Percentiles rank a stretch among this genome's conserved stretches.
Conservation (phyloP, 2,888 invertebrate genomes). For the Pyrrhosoma nymphula region DNA sequence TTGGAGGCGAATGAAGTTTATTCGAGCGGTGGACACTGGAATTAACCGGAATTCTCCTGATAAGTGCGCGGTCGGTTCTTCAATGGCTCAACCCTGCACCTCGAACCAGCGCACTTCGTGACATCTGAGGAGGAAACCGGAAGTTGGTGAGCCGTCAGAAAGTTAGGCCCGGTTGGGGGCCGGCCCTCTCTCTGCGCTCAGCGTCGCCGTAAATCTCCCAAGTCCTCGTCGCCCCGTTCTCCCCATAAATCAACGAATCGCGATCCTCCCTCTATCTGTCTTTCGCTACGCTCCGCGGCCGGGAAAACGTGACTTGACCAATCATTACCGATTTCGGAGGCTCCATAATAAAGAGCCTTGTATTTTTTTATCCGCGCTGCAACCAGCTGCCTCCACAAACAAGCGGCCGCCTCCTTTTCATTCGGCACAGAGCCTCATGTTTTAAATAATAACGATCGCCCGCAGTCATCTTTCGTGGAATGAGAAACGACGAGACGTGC, state of each 20-base stretch:
- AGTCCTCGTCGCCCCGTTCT: neutral
- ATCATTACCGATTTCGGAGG: neutral
- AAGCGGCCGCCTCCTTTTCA: neutral
- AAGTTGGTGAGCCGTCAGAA: neutral
- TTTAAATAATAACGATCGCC: neutral
- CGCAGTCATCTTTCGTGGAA: neutral
- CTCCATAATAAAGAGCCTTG: neutral
- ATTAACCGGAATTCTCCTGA: neutral
- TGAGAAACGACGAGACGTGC: neutral
- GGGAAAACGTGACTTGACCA: neutral
- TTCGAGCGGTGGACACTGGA: neutral
- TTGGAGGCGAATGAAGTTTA: no score
- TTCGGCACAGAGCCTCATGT: neutral
- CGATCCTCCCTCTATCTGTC: neutral
- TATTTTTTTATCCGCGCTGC: neutral
- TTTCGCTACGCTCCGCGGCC: neutral
- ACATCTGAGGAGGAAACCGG: neutral
- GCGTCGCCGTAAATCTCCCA: neutral
- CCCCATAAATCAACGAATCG: constrained; percentile 22
- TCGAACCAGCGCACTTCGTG: neutral
- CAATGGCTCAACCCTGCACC: neutral
- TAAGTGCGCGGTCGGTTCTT: neutral
- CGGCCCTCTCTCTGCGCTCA: neutral
- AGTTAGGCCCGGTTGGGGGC: neutral
- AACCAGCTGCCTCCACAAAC: neutral